Conservation (phyloP, 2,797 vertebrate genomes). For the Lutjanus campechanus region DNA sequence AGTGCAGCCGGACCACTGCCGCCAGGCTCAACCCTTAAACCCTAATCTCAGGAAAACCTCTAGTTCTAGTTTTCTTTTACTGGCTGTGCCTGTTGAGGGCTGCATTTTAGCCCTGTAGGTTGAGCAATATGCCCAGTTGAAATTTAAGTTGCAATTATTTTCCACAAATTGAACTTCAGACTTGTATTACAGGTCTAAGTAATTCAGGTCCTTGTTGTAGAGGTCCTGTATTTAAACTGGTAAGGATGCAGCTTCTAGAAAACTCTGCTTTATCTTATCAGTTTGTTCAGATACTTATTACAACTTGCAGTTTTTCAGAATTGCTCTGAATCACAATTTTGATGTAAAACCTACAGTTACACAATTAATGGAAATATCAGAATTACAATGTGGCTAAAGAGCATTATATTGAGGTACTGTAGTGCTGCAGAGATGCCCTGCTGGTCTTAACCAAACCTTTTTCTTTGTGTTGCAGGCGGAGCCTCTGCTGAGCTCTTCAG, state of each 20-base stretch:
- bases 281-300: background rate
- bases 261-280: background rate
- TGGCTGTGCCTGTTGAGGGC: background rate
- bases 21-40: background rate
- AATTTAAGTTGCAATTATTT: too few relatives aligned
- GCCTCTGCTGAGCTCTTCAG: background rate
- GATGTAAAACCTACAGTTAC: background rate
- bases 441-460: background rate
- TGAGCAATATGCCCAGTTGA: too few relatives aligned
- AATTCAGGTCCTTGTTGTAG: too few relatives aligned
- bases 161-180: too few relatives aligned
- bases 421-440: too few relatives aligned
- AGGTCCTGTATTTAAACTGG: background rate
- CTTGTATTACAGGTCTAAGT: too few relatives aligned
- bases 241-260: background rate
- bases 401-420: too few relatives aligned
- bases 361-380: too few relatives aligned
- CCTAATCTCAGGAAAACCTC: background rate
- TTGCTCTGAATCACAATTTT: background rate
- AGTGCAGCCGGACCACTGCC: background rate
- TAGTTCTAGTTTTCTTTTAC: background rate
- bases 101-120: background rate
- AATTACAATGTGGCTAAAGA: too few relatives aligned
- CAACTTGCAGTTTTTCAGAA: background rate
- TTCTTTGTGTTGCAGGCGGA: constrained; percentile 7